Evolutionary conservation across 2,797 vertebrate species (phyloP), one percentile per base, ranked within the genome.

Genomic region (Antennarius maculatus): DNA sequence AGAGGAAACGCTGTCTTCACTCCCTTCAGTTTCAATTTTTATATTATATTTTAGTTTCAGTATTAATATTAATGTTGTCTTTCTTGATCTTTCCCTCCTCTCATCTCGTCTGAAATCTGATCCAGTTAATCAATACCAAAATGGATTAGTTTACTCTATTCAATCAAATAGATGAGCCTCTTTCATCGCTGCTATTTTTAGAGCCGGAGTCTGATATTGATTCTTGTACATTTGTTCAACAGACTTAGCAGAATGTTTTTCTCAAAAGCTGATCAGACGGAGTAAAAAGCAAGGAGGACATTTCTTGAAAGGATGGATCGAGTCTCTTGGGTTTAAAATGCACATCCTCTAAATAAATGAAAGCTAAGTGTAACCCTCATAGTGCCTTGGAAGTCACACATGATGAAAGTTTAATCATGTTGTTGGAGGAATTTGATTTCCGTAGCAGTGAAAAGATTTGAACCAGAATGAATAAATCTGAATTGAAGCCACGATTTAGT

Each of bases 131-230:
- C 85, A 66, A 89, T 87, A 73, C 56, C 6, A 57, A 7, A 75
- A 79, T 74, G 54, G 81, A 78, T 81, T 62, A 45, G 57, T 67
- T 13, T 61, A 23, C 57, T 62, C 51, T 65, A 51, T 63, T 14
- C 14, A 70, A 78, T 90, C 66, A 79, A 85, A 88, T 83, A 76
- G 58, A 89, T 88, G 83, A 81, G 78, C 53, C 51, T 50, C 59
- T 66, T 75, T 61, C 61, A 70, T 68, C 50, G 11, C 34, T 13
- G 73, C 53, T 86, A 84, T 85, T 84, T 85, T 84, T 86, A 79
- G 82, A 80, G 3, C 18, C 23, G 27, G 42, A 52, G 54, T 47
- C 55, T 60, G 51, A 13, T 18, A 74, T 72, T 0, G 43, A 66
- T 66, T 55, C n/a, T 60, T 27, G 12, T 45, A 3, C 52, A 34